Percentiles rank a stretch among this genome's conserved stretches.
phyloP scores from a whole-genome alignment of 2,113 vertebrate species.

The Pteronura brasiliensis region DNA sequence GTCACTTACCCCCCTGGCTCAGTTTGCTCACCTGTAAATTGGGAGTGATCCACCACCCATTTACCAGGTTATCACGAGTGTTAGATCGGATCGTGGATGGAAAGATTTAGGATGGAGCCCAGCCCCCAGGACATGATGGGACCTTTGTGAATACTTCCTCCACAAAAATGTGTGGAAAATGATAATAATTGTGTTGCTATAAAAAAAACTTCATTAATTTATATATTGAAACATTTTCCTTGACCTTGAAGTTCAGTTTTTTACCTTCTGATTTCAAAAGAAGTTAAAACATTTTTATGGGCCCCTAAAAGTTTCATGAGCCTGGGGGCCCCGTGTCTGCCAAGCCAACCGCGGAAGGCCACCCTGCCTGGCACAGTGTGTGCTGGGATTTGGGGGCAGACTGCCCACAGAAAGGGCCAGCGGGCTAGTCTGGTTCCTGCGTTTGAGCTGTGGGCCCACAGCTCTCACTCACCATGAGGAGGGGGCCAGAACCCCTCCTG shows the following conservation, averaged over 20 bases:
- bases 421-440: neutral
- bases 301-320: neutral
- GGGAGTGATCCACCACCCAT: too few species aligned
- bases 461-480: too few species aligned
- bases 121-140: too few species aligned
- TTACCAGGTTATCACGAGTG: neutral
- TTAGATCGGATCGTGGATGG: neutral
- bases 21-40: neutral
- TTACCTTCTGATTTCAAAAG: neutral
- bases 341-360: neutral
- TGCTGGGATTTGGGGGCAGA: neutral
- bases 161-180: neutral
- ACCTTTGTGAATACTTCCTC: neutral
- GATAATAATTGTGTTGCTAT: neutral
- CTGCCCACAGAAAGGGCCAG: neutral
- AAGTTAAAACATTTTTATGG: neutral
- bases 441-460: neutral
- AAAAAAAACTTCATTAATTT: neutral
- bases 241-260: neutral
- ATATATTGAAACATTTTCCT: neutral
- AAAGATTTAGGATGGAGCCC: neutral
- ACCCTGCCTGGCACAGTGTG: neutral
- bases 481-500: neutral
- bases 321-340: neutral
- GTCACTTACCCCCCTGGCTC: neutral